These are phyloP conservation scores for Anagrus nilaparvatae DNA, from an alignment of 1,140 invertebrate genomes.

Conservation along the genomic window DNA sequence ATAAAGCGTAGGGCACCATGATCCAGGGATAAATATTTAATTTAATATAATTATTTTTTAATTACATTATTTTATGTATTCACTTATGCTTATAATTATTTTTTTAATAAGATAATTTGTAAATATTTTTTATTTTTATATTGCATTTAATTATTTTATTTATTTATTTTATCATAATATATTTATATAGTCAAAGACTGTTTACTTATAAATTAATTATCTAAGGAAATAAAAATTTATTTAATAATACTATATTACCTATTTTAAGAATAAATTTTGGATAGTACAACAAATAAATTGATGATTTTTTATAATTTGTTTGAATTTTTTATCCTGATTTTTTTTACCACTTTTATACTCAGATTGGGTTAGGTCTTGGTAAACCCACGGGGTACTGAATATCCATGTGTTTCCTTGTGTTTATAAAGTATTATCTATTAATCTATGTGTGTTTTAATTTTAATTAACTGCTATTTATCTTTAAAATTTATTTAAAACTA, in stretches of 20 bases:
- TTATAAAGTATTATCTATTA: too few species aligned
- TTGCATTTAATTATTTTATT: not conserved
- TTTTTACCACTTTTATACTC: too few species aligned
- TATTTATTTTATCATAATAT: not conserved
- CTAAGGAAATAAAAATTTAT: not conserved
- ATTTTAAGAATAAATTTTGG: not conserved
- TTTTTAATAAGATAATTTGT: not conserved
- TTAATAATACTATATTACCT: not conserved
- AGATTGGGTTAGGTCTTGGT: too few species aligned
- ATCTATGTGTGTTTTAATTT: too few species aligned
- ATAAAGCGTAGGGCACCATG: conserved; percentile 74
- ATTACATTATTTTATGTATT: not conserved
- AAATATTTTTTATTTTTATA: not conserved
- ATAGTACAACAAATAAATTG: not conserved
- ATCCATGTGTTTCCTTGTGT: too few species aligned
- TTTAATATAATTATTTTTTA: not conserved
- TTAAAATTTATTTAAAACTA: too few species aligned
- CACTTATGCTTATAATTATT: not conserved
- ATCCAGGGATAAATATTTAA: conserved; percentile 11
- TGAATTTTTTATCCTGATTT: too few species aligned
- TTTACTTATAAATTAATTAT: not conserved
- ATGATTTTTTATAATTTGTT: too few species aligned
- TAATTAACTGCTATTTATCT: too few species aligned
- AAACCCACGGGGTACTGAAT: too few species aligned
- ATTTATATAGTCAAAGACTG: not conserved